Conservation (phyloP, 2,113 vertebrate species). For the Gymnobelideus leadbeateri region DNA sequence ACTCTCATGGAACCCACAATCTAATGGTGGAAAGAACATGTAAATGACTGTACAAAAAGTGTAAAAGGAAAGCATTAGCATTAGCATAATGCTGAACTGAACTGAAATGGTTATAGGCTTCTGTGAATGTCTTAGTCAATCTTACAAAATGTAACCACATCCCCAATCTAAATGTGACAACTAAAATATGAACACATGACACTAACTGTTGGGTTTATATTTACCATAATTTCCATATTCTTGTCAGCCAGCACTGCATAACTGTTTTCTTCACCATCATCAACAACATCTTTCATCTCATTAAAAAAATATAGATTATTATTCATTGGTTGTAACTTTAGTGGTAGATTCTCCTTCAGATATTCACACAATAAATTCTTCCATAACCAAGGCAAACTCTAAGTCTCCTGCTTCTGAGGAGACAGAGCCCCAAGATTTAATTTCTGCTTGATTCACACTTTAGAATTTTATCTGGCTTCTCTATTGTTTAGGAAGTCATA, state of each 20-base stretch:
- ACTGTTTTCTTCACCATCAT: not conserved
- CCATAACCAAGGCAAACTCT: not conserved
- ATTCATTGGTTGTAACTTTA: not conserved
- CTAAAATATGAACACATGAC: not conserved
- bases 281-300: not conserved
- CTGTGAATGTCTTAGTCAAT: slow-evolving; percentile 35
- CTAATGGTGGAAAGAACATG: not conserved
- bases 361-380: not conserved
- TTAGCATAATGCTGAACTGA: not conserved
- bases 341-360: slow-evolving; percentile 6
- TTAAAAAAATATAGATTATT: slow-evolving; percentile 14
- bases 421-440: not conserved
- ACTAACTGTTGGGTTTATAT: not conserved
- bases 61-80: not conserved
- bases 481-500: not conserved
- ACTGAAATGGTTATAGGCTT: not conserved
- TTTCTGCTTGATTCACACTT: not conserved
- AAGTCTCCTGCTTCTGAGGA: not conserved
- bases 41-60: not conserved
- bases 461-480: not conserved
- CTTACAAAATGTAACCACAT: not conserved
- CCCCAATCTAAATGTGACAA: slow-evolving; percentile 7
- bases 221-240: not conserved
- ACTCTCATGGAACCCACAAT: not conserved
- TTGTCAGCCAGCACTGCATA: not conserved